phyloP scores from a whole-genome alignment of 1,140 invertebrate species.

The Meloidogyne floridensis region DNA sequence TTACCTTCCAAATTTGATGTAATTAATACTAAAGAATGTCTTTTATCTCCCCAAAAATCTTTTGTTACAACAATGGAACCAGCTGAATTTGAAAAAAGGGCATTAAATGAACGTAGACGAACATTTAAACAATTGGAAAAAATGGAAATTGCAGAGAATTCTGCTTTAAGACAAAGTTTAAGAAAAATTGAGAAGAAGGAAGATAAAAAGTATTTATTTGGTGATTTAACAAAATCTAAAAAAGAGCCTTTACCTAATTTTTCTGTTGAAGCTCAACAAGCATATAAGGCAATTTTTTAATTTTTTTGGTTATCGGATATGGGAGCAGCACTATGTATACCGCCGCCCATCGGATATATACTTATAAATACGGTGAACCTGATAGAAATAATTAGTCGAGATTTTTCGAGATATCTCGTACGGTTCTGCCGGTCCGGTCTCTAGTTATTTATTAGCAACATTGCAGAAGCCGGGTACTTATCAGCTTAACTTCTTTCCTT shows the following conservation, averaged over 20 bases:
- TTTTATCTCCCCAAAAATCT: not conserved
- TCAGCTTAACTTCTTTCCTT: no score
- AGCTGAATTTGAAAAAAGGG: constrained; percentile 14
- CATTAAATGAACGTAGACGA: not conserved
- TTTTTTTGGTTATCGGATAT: no score
- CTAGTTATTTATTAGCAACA: no score
- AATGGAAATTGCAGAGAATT: not conserved
- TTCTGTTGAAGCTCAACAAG: constrained; percentile 62
- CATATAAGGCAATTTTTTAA: constrained; percentile 50
- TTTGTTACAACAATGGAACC: constrained; percentile 25
- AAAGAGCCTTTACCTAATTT: constrained; percentile 43
- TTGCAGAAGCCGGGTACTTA: no score
- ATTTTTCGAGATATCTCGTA: no score
- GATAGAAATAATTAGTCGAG: no score
- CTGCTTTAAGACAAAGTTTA: constrained; percentile 3
- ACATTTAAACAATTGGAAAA: not conserved
- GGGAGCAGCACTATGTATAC: no score
- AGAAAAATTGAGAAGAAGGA: constrained; percentile 26
- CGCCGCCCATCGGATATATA: no score
- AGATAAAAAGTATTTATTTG: constrained; percentile 12
- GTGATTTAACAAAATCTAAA: not conserved
- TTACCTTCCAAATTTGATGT: no score
- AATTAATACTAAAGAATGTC: not conserved
- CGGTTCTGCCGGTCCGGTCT: no score
- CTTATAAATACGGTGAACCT: no score